A percentile compares a stretch with the other conserved stretches of the same genome.
phyloP scores from a whole-genome alignment of 2,888 invertebrate species.

The Caenorhabditis sp. region DNA sequence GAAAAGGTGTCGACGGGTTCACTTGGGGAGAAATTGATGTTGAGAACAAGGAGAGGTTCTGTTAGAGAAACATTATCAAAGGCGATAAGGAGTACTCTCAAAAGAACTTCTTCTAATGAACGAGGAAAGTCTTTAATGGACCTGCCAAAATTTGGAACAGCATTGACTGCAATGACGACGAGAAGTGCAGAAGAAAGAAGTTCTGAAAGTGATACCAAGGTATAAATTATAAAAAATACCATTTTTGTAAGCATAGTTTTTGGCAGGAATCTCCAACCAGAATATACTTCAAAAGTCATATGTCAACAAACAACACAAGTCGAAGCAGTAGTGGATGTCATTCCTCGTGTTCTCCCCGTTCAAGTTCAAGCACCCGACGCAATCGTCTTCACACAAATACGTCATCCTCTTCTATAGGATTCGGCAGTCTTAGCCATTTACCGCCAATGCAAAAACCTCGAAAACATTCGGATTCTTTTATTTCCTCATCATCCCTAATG shows the following conservation, averaged over 20 bases:
- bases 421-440: slow-evolving; percentile 44
- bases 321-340: not conserved
- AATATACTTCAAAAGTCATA: slow-evolving; percentile 27
- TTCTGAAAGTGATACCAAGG: slow-evolving; percentile 18
- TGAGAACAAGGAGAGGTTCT: slow-evolving; percentile 41
- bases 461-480: slow-evolving; percentile 21
- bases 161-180: slow-evolving; percentile 24
- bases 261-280: slow-evolving; percentile 20
- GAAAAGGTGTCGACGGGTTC: slow-evolving; percentile 49
- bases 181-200: slow-evolving; percentile 23
- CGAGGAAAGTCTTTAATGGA: slow-evolving; percentile 16
- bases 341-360: slow-evolving; percentile 16
- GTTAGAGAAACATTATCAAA: slow-evolving; percentile 43
- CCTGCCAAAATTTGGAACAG: slow-evolving; percentile 29
- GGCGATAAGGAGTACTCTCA: slow-evolving; percentile 43
- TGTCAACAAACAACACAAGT: not conserved
- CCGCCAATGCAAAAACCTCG: slow-evolving; percentile 33
- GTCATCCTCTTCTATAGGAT: slow-evolving; percentile 34
- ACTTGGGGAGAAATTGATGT: slow-evolving; percentile 40
- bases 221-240: not conserved
- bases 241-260: not conserved
- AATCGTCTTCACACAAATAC: slow-evolving; percentile 26
- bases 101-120: slow-evolving; percentile 34
- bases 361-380: slow-evolving; percentile 27
- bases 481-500: slow-evolving; percentile 25